A percentile compares a stretch with the other conserved stretches of the same genome.
Conservation (phyloP, 2,113 vertebrate genomes). For the Notothenia rossii region DNA sequence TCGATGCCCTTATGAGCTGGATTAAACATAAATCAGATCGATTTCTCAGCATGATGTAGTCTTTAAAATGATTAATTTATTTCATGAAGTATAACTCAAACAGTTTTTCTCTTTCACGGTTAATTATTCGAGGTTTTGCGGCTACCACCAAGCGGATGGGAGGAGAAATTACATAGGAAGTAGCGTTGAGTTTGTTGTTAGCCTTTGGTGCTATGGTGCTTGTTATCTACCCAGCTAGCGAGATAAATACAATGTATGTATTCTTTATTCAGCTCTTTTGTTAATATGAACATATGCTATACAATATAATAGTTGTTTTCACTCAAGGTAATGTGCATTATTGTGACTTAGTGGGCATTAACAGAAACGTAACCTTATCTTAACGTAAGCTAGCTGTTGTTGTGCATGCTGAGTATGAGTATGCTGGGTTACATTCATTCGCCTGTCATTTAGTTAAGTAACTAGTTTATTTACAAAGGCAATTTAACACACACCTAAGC, state of each 20-base stretch:
- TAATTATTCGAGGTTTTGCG: background rate
- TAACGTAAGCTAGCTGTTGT: background rate
- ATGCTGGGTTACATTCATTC: conserved; percentile 19
- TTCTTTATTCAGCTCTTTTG: background rate
- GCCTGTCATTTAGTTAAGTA: background rate
- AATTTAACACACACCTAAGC: background rate
- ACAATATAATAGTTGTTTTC: background rate
- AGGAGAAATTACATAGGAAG: conserved; percentile 27
- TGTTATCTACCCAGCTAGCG: conserved; percentile 11
- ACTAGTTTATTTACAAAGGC: background rate
- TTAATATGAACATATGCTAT: background rate
- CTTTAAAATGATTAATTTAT: too few relatives aligned
- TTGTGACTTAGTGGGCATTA: background rate
- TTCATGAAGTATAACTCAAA: background rate
- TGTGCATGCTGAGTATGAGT: conserved; percentile 22
- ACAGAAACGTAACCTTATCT: background rate
- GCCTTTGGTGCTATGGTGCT: background rate
- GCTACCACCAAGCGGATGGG: background rate
- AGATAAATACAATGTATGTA: background rate
- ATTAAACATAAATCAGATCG: too few relatives aligned
- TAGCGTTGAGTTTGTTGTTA: conserved; percentile 13
- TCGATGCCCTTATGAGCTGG: too few relatives aligned
- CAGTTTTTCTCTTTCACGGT: background rate
- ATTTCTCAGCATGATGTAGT: too few relatives aligned
- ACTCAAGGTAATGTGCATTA: background rate